Base-by-base conservation (phyloP, 1,140 invertebrate species). In the Drosophila nigrodunni region DNA sequence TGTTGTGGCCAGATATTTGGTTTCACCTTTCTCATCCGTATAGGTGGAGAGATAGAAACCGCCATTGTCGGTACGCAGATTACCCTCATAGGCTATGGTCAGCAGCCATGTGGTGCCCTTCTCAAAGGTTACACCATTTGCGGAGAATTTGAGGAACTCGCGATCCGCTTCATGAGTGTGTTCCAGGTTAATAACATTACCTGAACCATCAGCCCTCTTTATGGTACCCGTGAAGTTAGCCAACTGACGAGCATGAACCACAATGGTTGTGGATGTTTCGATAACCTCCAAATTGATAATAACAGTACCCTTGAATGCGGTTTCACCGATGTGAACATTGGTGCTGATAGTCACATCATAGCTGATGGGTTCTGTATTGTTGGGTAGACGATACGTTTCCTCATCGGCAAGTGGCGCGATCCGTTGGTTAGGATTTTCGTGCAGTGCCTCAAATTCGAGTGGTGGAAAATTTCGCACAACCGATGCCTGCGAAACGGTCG, bases 41-140 rank as follows among this genome's bases (percentile, higher is more conserved):
- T 97, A 98, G n/a, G 94, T 95, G 82, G 96, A 97, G 39, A 95
- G 94, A 82, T 98, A 98, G 91, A 98, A 97, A 43, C 97, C 97
- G 46, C 94, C 94, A 75, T 95, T 93, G 68, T 95, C 95, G 1
- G 91, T 78, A 66, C 94, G 94, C 25, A 95, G 92, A 0, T 81
- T 78, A 15, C 95, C 95, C 1, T 67, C 83, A 50, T 94, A 95
- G 0, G 47, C 41, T 21, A 95, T 94, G 1, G 82, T 91, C 44
- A 95, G 86, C 9, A 61, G 64, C 78, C 95, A 93, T 7, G 73
- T 87, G 2, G 67, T 67, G 10, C 74, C 86, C 7, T 9, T 54
- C 0, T 13, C 0, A 4, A 94, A 78, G 2, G 11, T 21, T 1
- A 93, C 46, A 1, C 1, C 68, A 0, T 21, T 34, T 13, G 58